phyloP scores from a whole-genome alignment of 92 coral and sea anemone species.

The Bergia puertoricense region DNA sequence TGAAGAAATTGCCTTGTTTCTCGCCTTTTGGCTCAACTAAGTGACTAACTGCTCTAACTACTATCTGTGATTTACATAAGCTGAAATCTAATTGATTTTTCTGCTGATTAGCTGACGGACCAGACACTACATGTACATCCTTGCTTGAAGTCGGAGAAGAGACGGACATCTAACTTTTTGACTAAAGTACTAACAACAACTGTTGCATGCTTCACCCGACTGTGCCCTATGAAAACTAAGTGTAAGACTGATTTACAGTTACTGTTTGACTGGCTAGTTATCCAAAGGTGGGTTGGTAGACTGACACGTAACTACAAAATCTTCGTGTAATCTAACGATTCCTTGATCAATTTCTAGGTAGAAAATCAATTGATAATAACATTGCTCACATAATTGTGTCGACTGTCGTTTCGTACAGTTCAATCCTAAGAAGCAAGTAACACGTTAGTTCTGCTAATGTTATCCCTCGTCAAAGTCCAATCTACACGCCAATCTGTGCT shows the following conservation, averaged over 20 bases:
- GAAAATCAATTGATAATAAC: not conserved
- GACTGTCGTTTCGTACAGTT: not conserved
- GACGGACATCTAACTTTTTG: not conserved
- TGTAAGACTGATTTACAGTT: not conserved
- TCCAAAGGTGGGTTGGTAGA: slow-evolving; percentile 19
- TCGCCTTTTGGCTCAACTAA: not conserved
- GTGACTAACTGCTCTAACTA: too few relatives aligned
- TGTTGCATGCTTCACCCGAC: slow-evolving; percentile 5
- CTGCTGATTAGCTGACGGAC: slow-evolving; percentile 14
- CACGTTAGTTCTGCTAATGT: not conserved
- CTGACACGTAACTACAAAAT: not conserved
- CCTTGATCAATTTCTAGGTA: not conserved
- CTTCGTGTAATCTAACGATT: not conserved
- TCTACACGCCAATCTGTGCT: not conserved
- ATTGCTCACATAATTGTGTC: too few relatives aligned
- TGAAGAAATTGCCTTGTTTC: not conserved
- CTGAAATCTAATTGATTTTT: slow-evolving; percentile 6
- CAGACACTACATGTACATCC: not conserved
- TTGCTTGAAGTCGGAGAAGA: not conserved
- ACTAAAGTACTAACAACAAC: not conserved
- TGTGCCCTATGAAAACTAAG: not conserved
- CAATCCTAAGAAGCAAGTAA: not conserved
- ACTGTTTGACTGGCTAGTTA: not conserved
- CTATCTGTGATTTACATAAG: not conserved
- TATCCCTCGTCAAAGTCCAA: not conserved